Evolutionary conservation across 2,888 invertebrate genomes (phyloP).

Genomic region (Cataglyphis albicans): DNA sequence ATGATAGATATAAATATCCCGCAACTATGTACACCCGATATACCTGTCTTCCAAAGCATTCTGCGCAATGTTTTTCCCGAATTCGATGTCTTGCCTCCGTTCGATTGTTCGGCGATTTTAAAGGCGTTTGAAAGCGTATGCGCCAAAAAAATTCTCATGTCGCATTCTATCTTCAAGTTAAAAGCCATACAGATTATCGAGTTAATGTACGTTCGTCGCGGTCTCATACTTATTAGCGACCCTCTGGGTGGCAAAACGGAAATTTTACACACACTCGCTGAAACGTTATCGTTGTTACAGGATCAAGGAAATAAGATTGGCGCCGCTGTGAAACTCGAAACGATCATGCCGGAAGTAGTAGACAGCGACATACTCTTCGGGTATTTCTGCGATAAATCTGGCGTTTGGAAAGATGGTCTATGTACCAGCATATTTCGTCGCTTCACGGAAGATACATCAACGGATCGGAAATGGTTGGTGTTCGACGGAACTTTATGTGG

Average conservation of each 20-base stretch:
- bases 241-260: constrained; percentile 87
- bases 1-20: constrained; percentile 88
- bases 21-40: constrained; percentile 87
- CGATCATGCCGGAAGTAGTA: constrained; percentile 88
- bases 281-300: constrained; percentile 84
- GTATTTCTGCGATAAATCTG: constrained; percentile 87
- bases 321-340: constrained; percentile 85
- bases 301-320: constrained; percentile 76
- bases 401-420: constrained; percentile 87
- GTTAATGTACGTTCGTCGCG: constrained; percentile 87
- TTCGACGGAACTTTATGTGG: constrained; percentile 89
- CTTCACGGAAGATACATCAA: constrained; percentile 85
- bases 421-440: constrained; percentile 85
- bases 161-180: constrained; percentile 86
- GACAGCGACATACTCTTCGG: constrained; percentile 88
- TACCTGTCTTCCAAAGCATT: constrained; percentile 86
- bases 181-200: constrained; percentile 89
- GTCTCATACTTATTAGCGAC: constrained; percentile 88
- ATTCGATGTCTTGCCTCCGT: constrained; percentile 81
- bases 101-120: constrained; percentile 86
- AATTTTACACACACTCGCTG: constrained; percentile 85
- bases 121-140: constrained; percentile 85
- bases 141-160: constrained; percentile 85
- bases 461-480: constrained; percentile 88
- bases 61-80: constrained; percentile 88